Evolutionary conservation across 2,888 invertebrate genomes (phyloP).

Genomic region (Orthosia gracilis): DNA sequence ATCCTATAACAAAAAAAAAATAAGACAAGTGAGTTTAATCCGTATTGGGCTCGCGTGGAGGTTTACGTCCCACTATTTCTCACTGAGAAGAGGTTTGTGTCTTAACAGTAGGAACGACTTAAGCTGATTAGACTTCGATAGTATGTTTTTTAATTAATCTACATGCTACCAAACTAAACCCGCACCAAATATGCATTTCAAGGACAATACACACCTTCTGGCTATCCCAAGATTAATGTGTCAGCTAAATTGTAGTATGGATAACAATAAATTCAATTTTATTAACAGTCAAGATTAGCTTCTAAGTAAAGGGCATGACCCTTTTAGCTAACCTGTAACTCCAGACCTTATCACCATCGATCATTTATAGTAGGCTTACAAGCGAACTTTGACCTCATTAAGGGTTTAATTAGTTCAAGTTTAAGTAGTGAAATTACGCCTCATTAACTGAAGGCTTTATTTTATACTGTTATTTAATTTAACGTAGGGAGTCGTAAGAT

Average conservation of each 20-base stretch:
- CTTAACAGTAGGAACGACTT: no score
- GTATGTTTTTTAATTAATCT: no score
- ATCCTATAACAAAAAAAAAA: no score
- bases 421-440: conserved; percentile 9
- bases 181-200: neutral
- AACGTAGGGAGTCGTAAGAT: neutral
- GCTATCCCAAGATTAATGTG: conserved; percentile 21
- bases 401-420: conserved; percentile 29
- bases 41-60: no score
- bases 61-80: no score
- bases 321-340: conserved; percentile 27
- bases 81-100: no score
- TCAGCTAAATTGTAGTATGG: conserved; percentile 14
- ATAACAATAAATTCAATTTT: conserved; percentile 40
- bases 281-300: conserved; percentile 32
- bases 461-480: conserved; percentile 8
- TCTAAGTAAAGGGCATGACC: conserved; percentile 17
- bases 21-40: no score
- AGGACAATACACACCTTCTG: neutral
- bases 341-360: conserved; percentile 20
- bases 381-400: conserved; percentile 28
- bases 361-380: conserved; percentile 24
- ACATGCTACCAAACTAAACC: no score
- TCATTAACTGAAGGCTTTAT: conserved; percentile 10
- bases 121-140: no score